Base-by-base conservation (phyloP, 2,113 vertebrate genomes). In the Cyphomyrus plagiostoma region DNA sequence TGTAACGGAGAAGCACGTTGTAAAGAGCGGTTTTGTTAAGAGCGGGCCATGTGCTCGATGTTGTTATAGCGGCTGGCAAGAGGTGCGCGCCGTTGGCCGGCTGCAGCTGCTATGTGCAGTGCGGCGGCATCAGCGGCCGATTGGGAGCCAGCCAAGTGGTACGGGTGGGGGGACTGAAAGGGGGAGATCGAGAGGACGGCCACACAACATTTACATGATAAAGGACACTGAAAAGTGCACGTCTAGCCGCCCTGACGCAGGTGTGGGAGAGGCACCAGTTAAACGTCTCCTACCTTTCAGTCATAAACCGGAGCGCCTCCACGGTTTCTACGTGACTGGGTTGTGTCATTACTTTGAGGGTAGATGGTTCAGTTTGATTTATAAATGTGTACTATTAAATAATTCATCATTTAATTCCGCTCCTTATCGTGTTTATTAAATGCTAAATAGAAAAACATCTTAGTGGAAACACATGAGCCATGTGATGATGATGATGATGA, bases 1-100 rank as follows among this genome's bases (percentile, higher is more conserved):
- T 70, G 62, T 11, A 30, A 70, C n/a, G 26, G 62, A 70, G 62
- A 3, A 66, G 62, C n/a, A 10, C 62, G 62, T n/a, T 26, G n/a
- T 19, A 8, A 56, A 48, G 23, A 2, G 4, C 42, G 42, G 35
- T n/a, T 80, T 26, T 80, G 83, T 85, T 56, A 66, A 50, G 45
- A 70, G 48, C 35, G 45, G 80, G 50, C 83, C 84, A 90, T 87
- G 90, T 90, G 90, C 49, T 77, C 85, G 46, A 17, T 88, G 88
- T 87, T 87, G 62, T 91, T 80, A 19, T 11, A 53, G 66, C 84
- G 45, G 39, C 42, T 39, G 53, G 39, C 19, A n/a, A 35, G 39
- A 53, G 82, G 87, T 90, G 66, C 53, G 42, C 45, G 53, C 77
- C 82, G 45, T 15, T 9, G 74, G 23, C 53, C 74, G 66, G 53